Conservation (phyloP, 1,140 invertebrate species). For the Acyrthosiphon pisum region DNA sequence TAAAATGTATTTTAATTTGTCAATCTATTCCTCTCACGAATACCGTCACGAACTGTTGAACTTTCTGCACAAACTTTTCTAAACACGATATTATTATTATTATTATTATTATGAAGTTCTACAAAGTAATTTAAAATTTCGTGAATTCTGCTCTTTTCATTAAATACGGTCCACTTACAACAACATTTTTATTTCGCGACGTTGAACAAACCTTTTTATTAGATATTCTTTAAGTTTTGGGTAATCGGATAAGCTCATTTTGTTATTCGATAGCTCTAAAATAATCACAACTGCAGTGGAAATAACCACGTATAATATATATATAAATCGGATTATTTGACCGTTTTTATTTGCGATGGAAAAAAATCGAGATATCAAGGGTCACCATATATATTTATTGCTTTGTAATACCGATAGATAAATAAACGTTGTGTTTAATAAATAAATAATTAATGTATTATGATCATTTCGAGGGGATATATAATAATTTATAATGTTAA, state of each 20-base stretch:
- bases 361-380: not conserved
- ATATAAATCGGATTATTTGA: not conserved
- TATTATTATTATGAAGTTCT: not conserved
- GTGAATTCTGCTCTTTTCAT: not conserved
- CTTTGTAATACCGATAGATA: not conserved
- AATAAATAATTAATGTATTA: not conserved
- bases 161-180: not conserved
- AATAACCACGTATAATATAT: not conserved
- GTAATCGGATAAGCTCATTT: conserved; percentile 9
- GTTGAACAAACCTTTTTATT: not conserved
- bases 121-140: not conserved
- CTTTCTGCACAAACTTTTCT: not conserved
- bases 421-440: not conserved
- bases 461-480: not conserved
- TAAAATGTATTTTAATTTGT: not conserved
- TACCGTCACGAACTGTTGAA: not conserved
- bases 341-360: not conserved
- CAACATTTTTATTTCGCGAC: not conserved
- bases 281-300: not conserved
- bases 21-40: not conserved
- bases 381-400: not conserved
- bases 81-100: not conserved
- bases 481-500: not conserved
- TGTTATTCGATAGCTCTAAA: not conserved
- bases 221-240: not conserved